phyloP scores from a whole-genome alignment of 2,888 invertebrate genomes.

The Xestoiulus laeticollis region DNA sequence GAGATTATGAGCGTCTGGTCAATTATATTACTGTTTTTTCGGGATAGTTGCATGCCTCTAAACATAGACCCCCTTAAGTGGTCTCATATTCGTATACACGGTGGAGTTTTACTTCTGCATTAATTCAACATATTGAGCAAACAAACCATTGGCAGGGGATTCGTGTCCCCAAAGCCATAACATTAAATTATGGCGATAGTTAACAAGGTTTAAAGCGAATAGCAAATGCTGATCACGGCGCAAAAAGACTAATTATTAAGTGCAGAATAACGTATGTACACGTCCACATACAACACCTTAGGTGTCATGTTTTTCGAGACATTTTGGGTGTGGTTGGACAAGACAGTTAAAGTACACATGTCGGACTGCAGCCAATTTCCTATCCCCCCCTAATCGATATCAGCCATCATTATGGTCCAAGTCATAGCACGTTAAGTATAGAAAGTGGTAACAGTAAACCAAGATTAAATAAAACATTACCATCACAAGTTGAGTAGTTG shows the following conservation, averaged over 20 bases:
- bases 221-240: slow-evolving; percentile 13
- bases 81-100: neutral
- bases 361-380: slow-evolving; percentile 5
- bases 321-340: slow-evolving; percentile 1
- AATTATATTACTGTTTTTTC: neutral
- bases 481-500: slow-evolving; percentile 12
- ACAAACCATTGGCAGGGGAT: neutral
- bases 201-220: neutral
- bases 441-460: slow-evolving; percentile 25
- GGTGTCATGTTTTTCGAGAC: neutral
- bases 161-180: neutral
- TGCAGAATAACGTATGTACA: neutral
- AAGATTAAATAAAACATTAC: neutral
- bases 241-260: slow-evolving; percentile 22
- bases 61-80: neutral
- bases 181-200: slow-evolving; percentile 10
- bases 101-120: slow-evolving; percentile 14
- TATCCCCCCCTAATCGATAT: slow-evolving; percentile 23
- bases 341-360: slow-evolving; percentile 29
- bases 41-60: neutral
- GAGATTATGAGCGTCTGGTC: slow-evolving; percentile 21
- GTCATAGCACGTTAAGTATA: slow-evolving; percentile 30
- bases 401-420: neutral
- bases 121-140: neutral
- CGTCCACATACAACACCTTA: slow-evolving; percentile 37